A percentile compares a stretch with the other conserved stretches of the same genome.
phyloP scores from a whole-genome alignment of 2,888 invertebrate species.

The Auanema sp. region DNA sequence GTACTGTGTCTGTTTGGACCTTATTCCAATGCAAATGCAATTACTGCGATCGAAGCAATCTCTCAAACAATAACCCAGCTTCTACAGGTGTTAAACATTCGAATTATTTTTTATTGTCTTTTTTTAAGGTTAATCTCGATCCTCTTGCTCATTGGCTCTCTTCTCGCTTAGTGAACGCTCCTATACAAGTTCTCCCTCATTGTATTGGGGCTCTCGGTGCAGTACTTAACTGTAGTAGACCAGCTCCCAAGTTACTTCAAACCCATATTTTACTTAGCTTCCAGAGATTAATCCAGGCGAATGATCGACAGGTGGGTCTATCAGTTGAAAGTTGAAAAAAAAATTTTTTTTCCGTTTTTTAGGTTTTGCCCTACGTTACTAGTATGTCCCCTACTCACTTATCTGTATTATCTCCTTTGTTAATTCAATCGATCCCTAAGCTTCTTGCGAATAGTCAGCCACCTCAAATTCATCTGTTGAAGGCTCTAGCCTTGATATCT shows the following conservation, averaged over 20 bases:
- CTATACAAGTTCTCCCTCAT: constrained; percentile 47
- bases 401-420: constrained; percentile 19
- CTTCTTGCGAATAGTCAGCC: constrained; percentile 3
- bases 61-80: constrained; percentile 48
- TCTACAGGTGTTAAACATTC: constrained; percentile 15
- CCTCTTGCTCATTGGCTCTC: constrained; percentile 57
- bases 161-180: constrained; percentile 42
- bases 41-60: constrained; percentile 53
- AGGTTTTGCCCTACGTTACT: constrained; percentile 20
- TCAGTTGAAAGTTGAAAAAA: too few species aligned
- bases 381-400: constrained; percentile 19
- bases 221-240: constrained; percentile 40
- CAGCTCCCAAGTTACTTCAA: constrained; percentile 46
- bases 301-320: constrained; percentile 25
- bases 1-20: constrained; percentile 54
- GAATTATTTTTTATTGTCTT: neutral
- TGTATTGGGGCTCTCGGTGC: constrained; percentile 52
- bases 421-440: constrained; percentile 19
- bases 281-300: constrained; percentile 43
- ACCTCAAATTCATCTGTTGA: constrained; percentile 15
- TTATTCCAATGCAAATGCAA: constrained; percentile 33
- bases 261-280: constrained; percentile 51
- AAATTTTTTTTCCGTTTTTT: constrained; percentile 9
- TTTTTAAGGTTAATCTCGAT: constrained; percentile 34
- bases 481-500: constrained; percentile 16